phyloP scores from a whole-genome alignment of 2,888 invertebrate species.

The Pseudoips prasinana region DNA sequence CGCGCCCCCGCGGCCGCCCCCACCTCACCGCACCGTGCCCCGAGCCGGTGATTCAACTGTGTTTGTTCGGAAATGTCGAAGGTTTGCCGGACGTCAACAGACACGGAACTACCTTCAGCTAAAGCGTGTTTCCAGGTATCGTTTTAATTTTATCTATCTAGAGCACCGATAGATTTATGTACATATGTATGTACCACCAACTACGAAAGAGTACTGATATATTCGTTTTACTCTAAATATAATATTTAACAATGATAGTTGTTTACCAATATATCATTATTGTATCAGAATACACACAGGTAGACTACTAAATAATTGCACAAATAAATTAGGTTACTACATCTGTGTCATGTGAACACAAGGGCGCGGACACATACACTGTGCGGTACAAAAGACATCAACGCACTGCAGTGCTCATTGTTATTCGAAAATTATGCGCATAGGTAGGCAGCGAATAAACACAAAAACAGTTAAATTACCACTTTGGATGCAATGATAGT shows the following conservation, averaged over 20 bases:
- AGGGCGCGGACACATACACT: too few species aligned
- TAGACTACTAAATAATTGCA: too few species aligned
- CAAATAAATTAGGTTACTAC: too few species aligned
- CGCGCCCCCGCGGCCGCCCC: slow-evolving; percentile 21
- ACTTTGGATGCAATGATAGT: too few species aligned
- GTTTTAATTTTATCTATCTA: slow-evolving; percentile 51
- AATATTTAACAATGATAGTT: too few species aligned
- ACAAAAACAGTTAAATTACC: too few species aligned
- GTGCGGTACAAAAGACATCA: slow-evolving; percentile 49
- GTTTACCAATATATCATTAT: too few species aligned
- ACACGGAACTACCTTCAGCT: slow-evolving; percentile 77
- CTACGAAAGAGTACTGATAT: slow-evolving; percentile 13
- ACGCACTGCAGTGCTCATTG: slow-evolving; percentile 31
- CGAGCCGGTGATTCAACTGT: slow-evolving; percentile 59
- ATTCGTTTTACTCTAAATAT: too few species aligned
- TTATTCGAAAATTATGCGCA: slow-evolving; percentile 11
- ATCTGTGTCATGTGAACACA: too few species aligned
- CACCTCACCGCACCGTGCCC: slow-evolving; percentile 17
- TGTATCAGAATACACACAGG: too few species aligned
- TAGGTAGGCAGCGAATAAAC: slow-evolving; percentile 2
- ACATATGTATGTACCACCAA: neutral
- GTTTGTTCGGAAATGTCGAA: slow-evolving; percentile 77
- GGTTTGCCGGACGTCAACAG: slow-evolving; percentile 77
- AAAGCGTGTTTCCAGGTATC: slow-evolving; percentile 72
- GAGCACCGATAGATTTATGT: slow-evolving; percentile 37